Evolutionary conservation across 1,140 invertebrate genomes (phyloP).

Genomic region (Cotesia chilonis): DNA sequence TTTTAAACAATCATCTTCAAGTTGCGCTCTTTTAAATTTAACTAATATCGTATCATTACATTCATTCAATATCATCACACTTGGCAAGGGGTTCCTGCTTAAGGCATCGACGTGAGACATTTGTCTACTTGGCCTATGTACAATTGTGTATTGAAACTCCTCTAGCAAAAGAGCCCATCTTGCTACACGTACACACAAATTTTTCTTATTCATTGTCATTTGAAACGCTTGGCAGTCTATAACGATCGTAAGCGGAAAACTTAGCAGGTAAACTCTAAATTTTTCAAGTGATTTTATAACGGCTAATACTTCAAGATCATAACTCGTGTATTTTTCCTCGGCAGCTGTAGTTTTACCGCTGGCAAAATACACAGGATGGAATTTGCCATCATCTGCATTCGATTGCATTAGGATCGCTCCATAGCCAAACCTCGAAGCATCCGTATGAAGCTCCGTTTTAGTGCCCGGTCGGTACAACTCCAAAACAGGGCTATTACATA

Average conservation of each 20-base stretch:
- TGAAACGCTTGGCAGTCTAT: background rate
- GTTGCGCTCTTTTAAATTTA: too few relatives aligned
- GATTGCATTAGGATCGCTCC: conserved; percentile 34
- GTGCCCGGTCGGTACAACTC: too few relatives aligned
- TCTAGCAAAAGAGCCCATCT: background rate
- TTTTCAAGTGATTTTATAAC: background rate
- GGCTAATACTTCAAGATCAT: background rate
- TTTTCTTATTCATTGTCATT: background rate
- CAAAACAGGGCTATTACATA: too few relatives aligned
- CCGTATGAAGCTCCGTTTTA: too few relatives aligned
- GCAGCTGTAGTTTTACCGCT: conserved; percentile 4
- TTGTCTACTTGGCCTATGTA: too few relatives aligned
- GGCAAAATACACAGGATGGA: conserved; percentile 9
- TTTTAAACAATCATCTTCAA: too few relatives aligned
- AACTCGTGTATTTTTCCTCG: background rate
- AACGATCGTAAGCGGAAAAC: background rate
- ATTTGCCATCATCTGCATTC: background rate
- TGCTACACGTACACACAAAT: background rate
- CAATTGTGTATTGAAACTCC: background rate
- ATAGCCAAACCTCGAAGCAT: background rate
- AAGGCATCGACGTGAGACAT: too few relatives aligned
- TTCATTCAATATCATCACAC: too few relatives aligned
- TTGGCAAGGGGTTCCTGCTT: too few relatives aligned
- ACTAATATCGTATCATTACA: too few relatives aligned
- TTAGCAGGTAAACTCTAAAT: background rate